Base-by-base conservation (phyloP, 2,888 invertebrate genomes). In the Acanthococcus lagerstroemiae region DNA sequence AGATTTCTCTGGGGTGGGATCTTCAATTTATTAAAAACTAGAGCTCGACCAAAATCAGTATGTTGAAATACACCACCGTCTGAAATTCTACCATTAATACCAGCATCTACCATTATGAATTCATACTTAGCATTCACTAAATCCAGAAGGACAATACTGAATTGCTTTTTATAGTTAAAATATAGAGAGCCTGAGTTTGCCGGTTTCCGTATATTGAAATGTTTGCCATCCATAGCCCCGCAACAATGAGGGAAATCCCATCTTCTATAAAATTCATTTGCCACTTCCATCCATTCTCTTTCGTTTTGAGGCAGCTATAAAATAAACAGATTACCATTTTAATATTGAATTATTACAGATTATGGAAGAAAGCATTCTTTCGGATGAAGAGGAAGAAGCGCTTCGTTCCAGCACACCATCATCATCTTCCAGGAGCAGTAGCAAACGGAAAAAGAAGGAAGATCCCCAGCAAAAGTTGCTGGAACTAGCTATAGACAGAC, bases 171-270 rank as follows among this genome's bases (percentile, higher is more conserved):
- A 17, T 48, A 48, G 19, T 48, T 48, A 19, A 15, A 48, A 17
- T 15, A 48, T 6, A 7, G 6, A 7, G 48, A 48, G 6, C 48
- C 19, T 9, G 12, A 15, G 19, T 48, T 19, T 48, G 6, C n/a
- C 6, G 48, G 48, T 48, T 48, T 12, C 48, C 15, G n/a, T 48
- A 48, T 48, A 48, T 17, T n/a, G 6, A 48, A 5, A 17, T 48
- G 48, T 48, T 48, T 48, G 6, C 48, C 48, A 48, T 48, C 48
- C 5, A 48, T 30, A 55, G 71, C 46, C 15, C 70, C 71, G 26
- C 70, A 66, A 58, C 70, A 71, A 67, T 71, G 68, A 61, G 70
- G 70, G 63, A 72, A 73, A 67, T 72, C 69, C 71, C 72, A 72
- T 66, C 61, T 71, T 44, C 54, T 48, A 63, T 70, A 58, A 68